A percentile compares a stretch with the other conserved stretches of the same genome.
phyloP scores from a whole-genome alignment of 2,797 vertebrate genomes.

The Poeciliopsis infans region DNA sequence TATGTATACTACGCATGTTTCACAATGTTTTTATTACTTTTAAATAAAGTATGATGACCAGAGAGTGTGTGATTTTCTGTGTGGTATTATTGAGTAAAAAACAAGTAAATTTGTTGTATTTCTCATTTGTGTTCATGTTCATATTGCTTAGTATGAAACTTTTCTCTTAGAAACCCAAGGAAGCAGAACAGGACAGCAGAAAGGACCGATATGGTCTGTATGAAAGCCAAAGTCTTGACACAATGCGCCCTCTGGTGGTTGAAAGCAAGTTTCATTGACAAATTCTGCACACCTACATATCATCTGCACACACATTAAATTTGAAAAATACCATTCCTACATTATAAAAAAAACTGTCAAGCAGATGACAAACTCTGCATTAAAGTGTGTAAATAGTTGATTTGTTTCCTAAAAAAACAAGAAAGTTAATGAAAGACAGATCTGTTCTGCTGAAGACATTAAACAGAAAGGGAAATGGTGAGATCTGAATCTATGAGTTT shows the following conservation, averaged over 20 bases:
- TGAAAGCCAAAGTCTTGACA: slow-evolving; percentile 8
- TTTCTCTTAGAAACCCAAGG: neutral
- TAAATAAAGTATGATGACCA: neutral
- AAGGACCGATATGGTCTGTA: neutral
- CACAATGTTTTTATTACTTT: neutral
- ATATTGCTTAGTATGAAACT: neutral
- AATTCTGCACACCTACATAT: neutral
- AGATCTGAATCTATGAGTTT: slow-evolving; percentile 60
- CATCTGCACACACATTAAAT: slow-evolving; percentile 30
- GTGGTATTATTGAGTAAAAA: neutral
- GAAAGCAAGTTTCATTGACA: neutral
- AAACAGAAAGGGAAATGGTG: slow-evolving; percentile 56
- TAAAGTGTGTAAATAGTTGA: slow-evolving; percentile 20
- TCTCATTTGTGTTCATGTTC: no score
- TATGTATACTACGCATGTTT: neutral
- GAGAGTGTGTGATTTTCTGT: neutral
- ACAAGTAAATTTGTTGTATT: no score
- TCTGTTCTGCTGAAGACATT: slow-evolving; percentile 69
- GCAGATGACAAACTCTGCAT: neutral
- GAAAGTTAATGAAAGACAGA: slow-evolving; percentile 66
- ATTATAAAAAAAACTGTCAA: neutral
- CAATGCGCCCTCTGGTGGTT: slow-evolving; percentile 52
- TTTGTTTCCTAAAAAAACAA: slow-evolving; percentile 49
- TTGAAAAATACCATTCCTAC: slow-evolving; percentile 18
- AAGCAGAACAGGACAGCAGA: neutral